Conservation (phyloP, 1,140 invertebrate genomes). For the Sminthurides bifidus region DNA sequence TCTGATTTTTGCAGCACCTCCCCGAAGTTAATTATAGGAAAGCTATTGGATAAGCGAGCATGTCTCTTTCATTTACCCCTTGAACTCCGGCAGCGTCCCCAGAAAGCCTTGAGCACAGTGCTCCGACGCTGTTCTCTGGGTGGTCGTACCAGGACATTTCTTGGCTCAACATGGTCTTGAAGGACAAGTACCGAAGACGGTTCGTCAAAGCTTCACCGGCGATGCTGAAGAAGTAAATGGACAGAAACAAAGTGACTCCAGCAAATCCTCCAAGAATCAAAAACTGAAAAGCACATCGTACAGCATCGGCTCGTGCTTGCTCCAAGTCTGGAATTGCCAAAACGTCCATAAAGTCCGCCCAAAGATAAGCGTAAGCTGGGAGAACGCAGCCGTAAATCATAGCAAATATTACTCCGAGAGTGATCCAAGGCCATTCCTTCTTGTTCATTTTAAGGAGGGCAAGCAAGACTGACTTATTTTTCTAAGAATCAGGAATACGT, state of each 20-base stretch:
- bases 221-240: slow-evolving; percentile 51
- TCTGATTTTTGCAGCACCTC: too few relatives aligned
- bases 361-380: slow-evolving; percentile 67
- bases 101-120: slow-evolving; percentile 61
- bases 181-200: slow-evolving; percentile 44
- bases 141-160: slow-evolving; percentile 72
- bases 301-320: slow-evolving; percentile 46
- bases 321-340: slow-evolving; percentile 39
- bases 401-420: slow-evolving; percentile 56
- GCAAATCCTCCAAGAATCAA: slow-evolving; percentile 51
- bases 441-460: slow-evolving; percentile 59
- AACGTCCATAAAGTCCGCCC: slow-evolving; percentile 63
- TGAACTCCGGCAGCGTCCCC: slow-evolving; percentile 68
- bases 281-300: slow-evolving; percentile 54
- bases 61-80: slow-evolving; percentile 52
- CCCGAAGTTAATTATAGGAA: too few relatives aligned
- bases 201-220: slow-evolving; percentile 40
- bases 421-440: slow-evolving; percentile 63
- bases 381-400: slow-evolving; percentile 58
- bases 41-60: too few relatives aligned
- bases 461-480: too few relatives aligned
- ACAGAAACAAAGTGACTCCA: slow-evolving; percentile 49
- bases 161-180: slow-evolving; percentile 58
- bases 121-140: slow-evolving; percentile 60
- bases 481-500: too few relatives aligned